These are phyloP conservation scores for Caenorhabditis imperialis DNA, from an alignment of 2,888 invertebrate species.

Conservation along the genomic window DNA sequence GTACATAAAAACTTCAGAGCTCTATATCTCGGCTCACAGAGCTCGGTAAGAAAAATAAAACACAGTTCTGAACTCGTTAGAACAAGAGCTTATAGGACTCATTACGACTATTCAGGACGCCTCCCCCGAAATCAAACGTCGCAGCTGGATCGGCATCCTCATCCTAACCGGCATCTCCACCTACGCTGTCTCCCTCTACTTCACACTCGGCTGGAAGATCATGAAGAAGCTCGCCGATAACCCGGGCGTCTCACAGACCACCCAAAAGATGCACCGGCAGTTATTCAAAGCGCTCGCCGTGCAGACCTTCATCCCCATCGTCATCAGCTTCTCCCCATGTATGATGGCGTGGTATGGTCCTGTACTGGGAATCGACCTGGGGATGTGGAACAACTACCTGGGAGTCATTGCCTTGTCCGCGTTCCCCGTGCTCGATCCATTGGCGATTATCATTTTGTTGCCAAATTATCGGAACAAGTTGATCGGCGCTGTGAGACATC, in stretches of 20 bases:
- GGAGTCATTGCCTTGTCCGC: slow-evolving; percentile 44
- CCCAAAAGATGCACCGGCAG: slow-evolving; percentile 39
- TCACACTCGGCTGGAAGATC: slow-evolving; percentile 29
- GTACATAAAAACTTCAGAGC: too few relatives aligned
- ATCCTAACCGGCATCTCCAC: slow-evolving; percentile 39
- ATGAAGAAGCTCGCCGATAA: slow-evolving; percentile 42
- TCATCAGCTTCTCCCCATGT: slow-evolving; percentile 48
- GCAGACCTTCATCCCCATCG: slow-evolving; percentile 48
- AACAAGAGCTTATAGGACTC: too few relatives aligned
- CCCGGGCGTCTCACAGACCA: slow-evolving; percentile 26
- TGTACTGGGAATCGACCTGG: slow-evolving; percentile 34
- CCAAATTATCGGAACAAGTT: slow-evolving; percentile 45
- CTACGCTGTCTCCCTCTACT: slow-evolving; percentile 22
- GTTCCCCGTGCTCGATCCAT: slow-evolving; percentile 45
- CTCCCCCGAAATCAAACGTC: not conserved
- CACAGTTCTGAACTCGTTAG: too few relatives aligned
- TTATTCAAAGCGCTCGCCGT: slow-evolving; percentile 43
- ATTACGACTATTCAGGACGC: slow-evolving; percentile 25
- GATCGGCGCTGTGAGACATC: slow-evolving; percentile 14
- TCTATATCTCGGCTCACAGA: too few relatives aligned
- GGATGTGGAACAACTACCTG: slow-evolving; percentile 50
- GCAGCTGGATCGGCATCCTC: slow-evolving; percentile 38
- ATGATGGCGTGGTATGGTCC: slow-evolving; percentile 45
- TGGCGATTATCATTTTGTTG: slow-evolving; percentile 38
- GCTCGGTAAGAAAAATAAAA: too few relatives aligned